A percentile compares a stretch with the other conserved stretches of the same genome.
These are phyloP conservation scores for Eupeodes corollae DNA, from an alignment of 1,140 invertebrate genomes.

Conservation along the genomic window DNA sequence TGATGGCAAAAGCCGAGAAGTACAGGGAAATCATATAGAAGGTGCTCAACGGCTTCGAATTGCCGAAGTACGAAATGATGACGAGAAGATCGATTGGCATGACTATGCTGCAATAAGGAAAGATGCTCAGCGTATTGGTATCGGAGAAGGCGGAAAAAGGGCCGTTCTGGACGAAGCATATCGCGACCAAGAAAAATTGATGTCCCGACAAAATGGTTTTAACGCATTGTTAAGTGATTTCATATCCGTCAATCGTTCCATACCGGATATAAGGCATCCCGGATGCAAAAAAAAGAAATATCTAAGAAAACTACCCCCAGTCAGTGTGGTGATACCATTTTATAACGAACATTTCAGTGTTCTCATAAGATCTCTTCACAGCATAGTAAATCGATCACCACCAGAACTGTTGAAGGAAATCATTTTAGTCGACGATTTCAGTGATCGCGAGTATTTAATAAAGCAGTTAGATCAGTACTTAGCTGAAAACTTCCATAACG, in stretches of 20 bases:
- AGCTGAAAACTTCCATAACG: constrained; percentile 57
- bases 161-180: constrained; percentile 54
- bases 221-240: constrained; percentile 82
- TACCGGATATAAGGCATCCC: constrained; percentile 68
- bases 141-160: constrained; percentile 61
- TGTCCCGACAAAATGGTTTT: constrained; percentile 55
- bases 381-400: constrained; percentile 75
- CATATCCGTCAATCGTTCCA: constrained; percentile 70
- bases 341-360: constrained; percentile 89
- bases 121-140: constrained; percentile 55
- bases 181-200: constrained; percentile 45
- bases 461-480: constrained; percentile 67
- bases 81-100: constrained; percentile 61
- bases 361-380: constrained; percentile 71
- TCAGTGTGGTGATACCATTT: constrained; percentile 84
- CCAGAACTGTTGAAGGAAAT: constrained; percentile 74
- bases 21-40: constrained; percentile 5
- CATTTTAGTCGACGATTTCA: constrained; percentile 86
- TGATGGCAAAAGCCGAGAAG: not conserved
- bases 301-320: constrained; percentile 61
- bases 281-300: constrained; percentile 68
- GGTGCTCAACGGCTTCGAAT: constrained; percentile 1
- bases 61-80: constrained; percentile 34
- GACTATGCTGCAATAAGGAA: constrained; percentile 60
- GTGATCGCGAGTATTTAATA: constrained; percentile 61